Conservation (phyloP, 2,113 vertebrate genomes). For the Zapornia atra region DNA sequence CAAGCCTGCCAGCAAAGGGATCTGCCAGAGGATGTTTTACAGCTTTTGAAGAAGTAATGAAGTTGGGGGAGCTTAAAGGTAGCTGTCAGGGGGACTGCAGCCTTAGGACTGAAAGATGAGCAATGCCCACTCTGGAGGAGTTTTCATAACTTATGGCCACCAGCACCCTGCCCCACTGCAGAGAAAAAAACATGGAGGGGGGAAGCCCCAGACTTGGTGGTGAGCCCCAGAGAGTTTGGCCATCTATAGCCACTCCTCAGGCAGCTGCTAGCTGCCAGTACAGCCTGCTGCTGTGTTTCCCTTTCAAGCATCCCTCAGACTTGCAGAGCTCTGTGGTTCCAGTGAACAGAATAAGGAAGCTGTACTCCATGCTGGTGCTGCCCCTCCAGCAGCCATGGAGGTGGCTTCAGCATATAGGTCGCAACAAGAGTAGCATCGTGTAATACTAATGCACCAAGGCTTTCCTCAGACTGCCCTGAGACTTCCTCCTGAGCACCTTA, state of each 20-base stretch:
- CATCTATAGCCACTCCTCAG: background rate
- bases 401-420: background rate
- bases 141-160: background rate
- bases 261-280: background rate
- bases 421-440: background rate
- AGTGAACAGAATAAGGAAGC: background rate
- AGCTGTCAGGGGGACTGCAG: background rate
- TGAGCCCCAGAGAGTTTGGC: background rate
- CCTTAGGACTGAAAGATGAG: background rate
- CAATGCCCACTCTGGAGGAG: background rate
- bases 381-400: background rate
- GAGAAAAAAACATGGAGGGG: rapidly evolving
- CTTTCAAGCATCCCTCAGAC: background rate
- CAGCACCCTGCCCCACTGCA: no score
- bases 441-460: background rate
- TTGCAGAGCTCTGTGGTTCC: background rate
- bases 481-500: background rate
- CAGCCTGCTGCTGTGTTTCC: background rate
- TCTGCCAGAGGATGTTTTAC: background rate
- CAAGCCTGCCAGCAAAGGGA: rapidly evolving
- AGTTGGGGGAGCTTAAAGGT: background rate
- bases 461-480: background rate
- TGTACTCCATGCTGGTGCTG: background rate
- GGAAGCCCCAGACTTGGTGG: background rate
- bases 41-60: background rate